Percentiles rank a stretch among this genome's conserved stretches.
These are phyloP conservation scores for Bombus consobrinus DNA, from an alignment of 1,140 invertebrate genomes.

Conservation along the genomic window DNA sequence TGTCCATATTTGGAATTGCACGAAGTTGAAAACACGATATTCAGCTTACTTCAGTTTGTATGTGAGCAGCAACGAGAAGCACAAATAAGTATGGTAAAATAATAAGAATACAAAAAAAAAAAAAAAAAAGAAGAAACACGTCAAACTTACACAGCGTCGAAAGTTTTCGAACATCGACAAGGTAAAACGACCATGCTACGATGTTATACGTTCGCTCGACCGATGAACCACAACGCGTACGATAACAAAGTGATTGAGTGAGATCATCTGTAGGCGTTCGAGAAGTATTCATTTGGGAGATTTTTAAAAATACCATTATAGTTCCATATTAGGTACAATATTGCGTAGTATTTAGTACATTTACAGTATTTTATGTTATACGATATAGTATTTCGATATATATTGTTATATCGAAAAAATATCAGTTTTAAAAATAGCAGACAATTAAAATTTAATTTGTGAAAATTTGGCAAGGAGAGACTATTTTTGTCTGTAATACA, in stretches of 20 bases:
- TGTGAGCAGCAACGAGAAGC: not conserved
- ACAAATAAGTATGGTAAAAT: not conserved
- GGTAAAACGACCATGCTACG: not conserved
- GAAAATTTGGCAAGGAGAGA: too few species aligned
- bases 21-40: not conserved
- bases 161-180: not conserved
- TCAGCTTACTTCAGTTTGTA: not conserved
- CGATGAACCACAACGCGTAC: not conserved
- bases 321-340: not conserved
- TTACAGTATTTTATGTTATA: not conserved
- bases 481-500: too few species aligned
- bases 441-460: too few species aligned
- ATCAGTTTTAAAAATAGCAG: too few species aligned
- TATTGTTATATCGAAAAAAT: too few species aligned
- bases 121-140: too few species aligned
- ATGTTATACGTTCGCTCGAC: not conserved
- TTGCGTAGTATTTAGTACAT: too few species aligned
- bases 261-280: too few species aligned
- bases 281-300: not conserved
- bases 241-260: not conserved
- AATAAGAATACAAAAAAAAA: not conserved
- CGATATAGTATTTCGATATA: too few species aligned
- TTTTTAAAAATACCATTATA: not conserved
- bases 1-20: not conserved
- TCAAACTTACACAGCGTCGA: not conserved